These are phyloP conservation scores for Gopherus evgoodei DNA, from an alignment of 2,113 vertebrate genomes.

Conservation along the genomic window DNA sequence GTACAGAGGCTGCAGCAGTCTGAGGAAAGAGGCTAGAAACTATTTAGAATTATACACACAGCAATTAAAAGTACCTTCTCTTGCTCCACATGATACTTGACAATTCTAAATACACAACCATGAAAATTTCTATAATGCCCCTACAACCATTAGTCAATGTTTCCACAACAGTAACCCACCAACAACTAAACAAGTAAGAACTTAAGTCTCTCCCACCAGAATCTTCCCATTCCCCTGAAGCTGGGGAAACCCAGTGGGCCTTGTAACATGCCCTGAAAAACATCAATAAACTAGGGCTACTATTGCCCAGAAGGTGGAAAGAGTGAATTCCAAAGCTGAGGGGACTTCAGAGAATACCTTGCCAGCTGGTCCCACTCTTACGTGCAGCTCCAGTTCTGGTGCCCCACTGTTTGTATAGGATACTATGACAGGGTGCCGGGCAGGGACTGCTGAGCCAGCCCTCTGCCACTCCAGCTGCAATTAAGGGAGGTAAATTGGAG, in stretches of 20 bases:
- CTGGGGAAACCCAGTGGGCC: not conserved
- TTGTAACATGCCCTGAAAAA: not conserved
- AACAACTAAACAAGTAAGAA: not conserved
- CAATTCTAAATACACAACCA: not conserved
- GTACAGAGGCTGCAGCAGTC: not conserved
- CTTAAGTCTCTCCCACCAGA: not conserved
- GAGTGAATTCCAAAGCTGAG: not conserved
- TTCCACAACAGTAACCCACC: not conserved
- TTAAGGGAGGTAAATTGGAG: too few species aligned
- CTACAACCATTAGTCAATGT: not conserved
- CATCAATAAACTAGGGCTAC: not conserved
- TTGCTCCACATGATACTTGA: not conserved
- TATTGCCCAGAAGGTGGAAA: not conserved
- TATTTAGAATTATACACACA: not conserved
- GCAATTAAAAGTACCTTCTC: not conserved
- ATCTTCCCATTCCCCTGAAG: not conserved
- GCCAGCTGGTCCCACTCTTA: too few species aligned
- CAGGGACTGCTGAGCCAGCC: too few species aligned
- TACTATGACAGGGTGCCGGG: too few species aligned
- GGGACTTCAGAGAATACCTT: not conserved
- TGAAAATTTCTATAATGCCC: not conserved
- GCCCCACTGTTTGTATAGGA: too few species aligned
- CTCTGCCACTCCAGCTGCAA: too few species aligned
- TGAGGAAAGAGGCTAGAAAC: not conserved
- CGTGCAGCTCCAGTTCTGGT: too few species aligned